Evolutionary conservation across 2,113 vertebrate species (phyloP).

Genomic region (Acrocephalus kingi): DNA sequence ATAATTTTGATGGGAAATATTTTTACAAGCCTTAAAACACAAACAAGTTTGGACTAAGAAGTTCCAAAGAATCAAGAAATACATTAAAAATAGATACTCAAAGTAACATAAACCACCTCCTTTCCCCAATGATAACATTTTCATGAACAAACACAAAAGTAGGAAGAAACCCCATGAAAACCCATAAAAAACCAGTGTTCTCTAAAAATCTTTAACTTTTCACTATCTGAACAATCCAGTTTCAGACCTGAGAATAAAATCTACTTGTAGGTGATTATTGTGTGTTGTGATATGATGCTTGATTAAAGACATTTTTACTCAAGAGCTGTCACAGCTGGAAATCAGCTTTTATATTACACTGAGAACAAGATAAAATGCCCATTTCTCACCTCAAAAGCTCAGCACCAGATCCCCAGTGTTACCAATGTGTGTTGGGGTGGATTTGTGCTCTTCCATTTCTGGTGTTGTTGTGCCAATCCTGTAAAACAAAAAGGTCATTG

Average conservation of each 20-base stretch:
- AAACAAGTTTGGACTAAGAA: background rate
- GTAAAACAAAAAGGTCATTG: constrained; percentile 3
- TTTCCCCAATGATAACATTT: background rate
- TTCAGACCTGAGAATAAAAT: background rate
- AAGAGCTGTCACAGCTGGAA: constrained; percentile 10
- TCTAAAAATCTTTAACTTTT: background rate
- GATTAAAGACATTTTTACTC: constrained; percentile 14
- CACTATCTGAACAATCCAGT: background rate
- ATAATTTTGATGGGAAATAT: constrained; percentile 32
- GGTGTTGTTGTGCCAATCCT: background rate
- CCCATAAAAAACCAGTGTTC: background rate
- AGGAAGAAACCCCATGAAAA: background rate
- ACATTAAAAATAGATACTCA: background rate
- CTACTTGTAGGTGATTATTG: background rate
- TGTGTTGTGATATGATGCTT: background rate
- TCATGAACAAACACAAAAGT: background rate
- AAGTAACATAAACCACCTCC: background rate
- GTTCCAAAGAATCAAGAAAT: background rate
- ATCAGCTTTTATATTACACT: background rate
- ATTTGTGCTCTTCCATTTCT: background rate
- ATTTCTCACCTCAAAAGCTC: background rate
- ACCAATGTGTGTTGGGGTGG: background rate
- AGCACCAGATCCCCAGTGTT: background rate
- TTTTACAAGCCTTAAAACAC: constrained; percentile 24
- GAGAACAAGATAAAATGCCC: background rate